phyloP scores from a whole-genome alignment of 2,888 invertebrate genomes.

The Sturmia bella region DNA sequence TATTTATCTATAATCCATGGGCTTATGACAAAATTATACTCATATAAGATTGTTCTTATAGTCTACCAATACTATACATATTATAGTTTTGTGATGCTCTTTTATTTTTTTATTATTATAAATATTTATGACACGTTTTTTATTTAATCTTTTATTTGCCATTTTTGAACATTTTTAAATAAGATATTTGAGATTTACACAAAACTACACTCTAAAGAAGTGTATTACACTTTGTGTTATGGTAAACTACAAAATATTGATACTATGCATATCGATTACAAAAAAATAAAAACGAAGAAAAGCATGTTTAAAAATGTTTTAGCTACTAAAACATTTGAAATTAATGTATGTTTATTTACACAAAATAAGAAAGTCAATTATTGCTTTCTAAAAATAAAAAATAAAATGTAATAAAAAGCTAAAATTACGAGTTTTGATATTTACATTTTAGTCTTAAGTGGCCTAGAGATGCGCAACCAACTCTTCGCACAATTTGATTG shows the following conservation, averaged over 20 bases:
- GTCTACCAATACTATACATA: constrained; percentile 9
- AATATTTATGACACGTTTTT: constrained; percentile 23
- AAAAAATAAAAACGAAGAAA: constrained; percentile 13
- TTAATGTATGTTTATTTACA: constrained; percentile 26
- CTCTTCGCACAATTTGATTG: no score
- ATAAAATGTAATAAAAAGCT: constrained; percentile 33
- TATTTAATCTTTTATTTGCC: constrained; percentile 11
- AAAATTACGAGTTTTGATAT: constrained; percentile 2
- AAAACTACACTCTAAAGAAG: constrained; percentile 7
- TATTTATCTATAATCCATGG: constrained; percentile 6
- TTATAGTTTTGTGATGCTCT: constrained; percentile 17
- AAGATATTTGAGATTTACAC: background rate
- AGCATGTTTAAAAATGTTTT: background rate
- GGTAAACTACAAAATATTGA: constrained; percentile 38
- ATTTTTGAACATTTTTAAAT: constrained; percentile 27
- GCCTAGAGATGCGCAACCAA: no score
- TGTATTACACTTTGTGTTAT: background rate
- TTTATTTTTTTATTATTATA: constrained; percentile 25
- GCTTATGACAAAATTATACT: constrained; percentile 3
- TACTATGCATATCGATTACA: constrained; percentile 40
- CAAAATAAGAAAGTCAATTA: constrained; percentile 34
- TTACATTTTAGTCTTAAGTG: no score
- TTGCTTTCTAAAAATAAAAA: constrained; percentile 32
- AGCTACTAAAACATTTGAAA: background rate
- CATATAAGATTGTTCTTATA: background rate